Evolutionary conservation across 1,140 invertebrate species (phyloP), one percentile per base, ranked within the genome.

Genomic region (Zaprionus nigranus): DNA sequence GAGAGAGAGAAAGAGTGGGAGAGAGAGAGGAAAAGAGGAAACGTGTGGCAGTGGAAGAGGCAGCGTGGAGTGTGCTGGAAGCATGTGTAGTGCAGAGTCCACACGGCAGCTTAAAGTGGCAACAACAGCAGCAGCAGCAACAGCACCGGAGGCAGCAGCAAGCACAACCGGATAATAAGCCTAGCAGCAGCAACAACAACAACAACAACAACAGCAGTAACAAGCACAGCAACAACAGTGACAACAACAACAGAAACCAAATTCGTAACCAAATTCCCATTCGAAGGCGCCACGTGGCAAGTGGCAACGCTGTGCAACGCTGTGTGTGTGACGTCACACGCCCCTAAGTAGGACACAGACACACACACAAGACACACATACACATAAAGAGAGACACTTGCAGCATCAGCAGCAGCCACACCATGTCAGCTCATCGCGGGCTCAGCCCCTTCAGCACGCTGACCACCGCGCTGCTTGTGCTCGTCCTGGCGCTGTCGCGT

Each of bases 31-130:
- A 17, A 17, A 17, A 40, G 53, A 51, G 43, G 26, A 13, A 66
- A 36, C 22, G 30, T 34, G 30, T 34, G 26, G 43, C 38, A 73
- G 40, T 20, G 57, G 40, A 40, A 28, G 56, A 34, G 40, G 40
- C 56, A 65, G 67, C 22, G 72, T 80, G 66, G 65, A 74, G 83
- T 78, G 71, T 70, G 71, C 57, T 78, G 85, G 58, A 75, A 88
- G 85, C 75, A 88, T 88, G 84, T 84, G 81, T 78, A 87, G 84
- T 81, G 84, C 81, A 88, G 79, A 67, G 75, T 82, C 73, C 67
- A 79, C 67, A 82, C 65, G 84, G 70, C 84, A 87, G 84, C 84
- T 88, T 87, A 64, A 83, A 86, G 83, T 86, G 82, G 82, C 82
- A 86, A 80, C 81, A 76, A 75, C 73, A 81, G 65, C 74, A 83